Evolutionary conservation across 2,113 vertebrate genomes (phyloP).

Genomic region (Dasypus novemcinctus): DNA sequence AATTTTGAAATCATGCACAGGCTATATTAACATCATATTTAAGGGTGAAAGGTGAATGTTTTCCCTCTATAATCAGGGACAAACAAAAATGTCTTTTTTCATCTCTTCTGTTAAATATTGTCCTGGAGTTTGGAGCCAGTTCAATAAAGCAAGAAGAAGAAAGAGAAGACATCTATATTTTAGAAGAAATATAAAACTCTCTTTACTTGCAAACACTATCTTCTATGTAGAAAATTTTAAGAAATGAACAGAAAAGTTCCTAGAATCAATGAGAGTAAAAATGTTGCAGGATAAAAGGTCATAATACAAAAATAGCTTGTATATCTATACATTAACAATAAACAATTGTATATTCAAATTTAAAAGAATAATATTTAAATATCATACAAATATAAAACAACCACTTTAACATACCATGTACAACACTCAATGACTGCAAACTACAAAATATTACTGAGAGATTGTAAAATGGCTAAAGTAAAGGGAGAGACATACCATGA

Average conservation of each 20-base stretch:
- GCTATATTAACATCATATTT: no score
- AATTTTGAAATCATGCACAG: no score
- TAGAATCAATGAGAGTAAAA: background rate
- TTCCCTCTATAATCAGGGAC: background rate
- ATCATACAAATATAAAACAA: background rate
- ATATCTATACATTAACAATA: background rate
- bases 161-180: background rate
- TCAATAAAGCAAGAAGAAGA: background rate
- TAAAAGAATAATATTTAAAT: background rate
- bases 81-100: background rate
- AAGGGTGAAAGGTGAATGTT: no score
- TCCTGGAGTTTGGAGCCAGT: background rate
- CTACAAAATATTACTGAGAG: background rate
- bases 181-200: background rate
- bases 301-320: background rate
- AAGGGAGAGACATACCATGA: background rate
- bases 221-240: background rate
- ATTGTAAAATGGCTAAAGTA: background rate
- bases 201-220: background rate
- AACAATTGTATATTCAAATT: background rate
- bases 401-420: background rate
- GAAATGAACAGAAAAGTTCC: background rate
- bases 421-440: background rate
- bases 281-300: background rate
- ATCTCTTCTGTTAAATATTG: background rate